Base-by-base conservation (phyloP, 2,888 invertebrate genomes). In the Ditula angustiorana region DNA sequence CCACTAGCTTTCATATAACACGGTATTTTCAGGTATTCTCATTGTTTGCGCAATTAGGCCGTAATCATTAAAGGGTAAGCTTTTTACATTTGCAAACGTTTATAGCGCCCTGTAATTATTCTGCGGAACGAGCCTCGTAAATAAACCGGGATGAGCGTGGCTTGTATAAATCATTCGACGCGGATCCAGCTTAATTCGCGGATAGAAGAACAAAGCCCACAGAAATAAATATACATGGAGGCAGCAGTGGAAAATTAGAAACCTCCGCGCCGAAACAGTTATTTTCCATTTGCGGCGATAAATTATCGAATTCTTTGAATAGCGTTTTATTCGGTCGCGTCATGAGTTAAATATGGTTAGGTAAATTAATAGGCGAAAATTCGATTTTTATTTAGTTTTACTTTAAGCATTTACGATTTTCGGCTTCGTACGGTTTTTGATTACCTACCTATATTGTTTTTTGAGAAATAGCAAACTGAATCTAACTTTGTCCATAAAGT, bases 151-250 rank as follows among this genome's bases (percentile, higher is more conserved):
- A 90, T 91, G 87, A 90, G 83, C 87, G 82, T 80, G 83, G 86
- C 86, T 87, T 87, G 84, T 90, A 88, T 92, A 92, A 92, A 92
- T 92, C 91, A 92, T 92, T 91, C 85, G 85, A 79, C 77, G 81
- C 78, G 83, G 79, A 85, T 86, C 83, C 83, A 78, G 80, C 80
- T 87, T 91, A 90, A 89, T 90, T 90, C 88, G 86, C 81, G 87
- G 86, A 88, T 89, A 90, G 86, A 89, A 90, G 89, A 89, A 90
- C 89, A 89, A 91, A 88, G 87, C 89, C 86, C 79, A 78, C 79
- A 74, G 80, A 88, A 89, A 90, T 89, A 90, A 89, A 92, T 89
- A 88, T 80, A 86, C 78, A 78, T 70, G 72, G 72, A 70, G 68
- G 74, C 74, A 79, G 69, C 75, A 78, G 76, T 81, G 81, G 74